phyloP scores from a whole-genome alignment of 2,113 vertebrate genomes.

The Thymallus thymallus region DNA sequence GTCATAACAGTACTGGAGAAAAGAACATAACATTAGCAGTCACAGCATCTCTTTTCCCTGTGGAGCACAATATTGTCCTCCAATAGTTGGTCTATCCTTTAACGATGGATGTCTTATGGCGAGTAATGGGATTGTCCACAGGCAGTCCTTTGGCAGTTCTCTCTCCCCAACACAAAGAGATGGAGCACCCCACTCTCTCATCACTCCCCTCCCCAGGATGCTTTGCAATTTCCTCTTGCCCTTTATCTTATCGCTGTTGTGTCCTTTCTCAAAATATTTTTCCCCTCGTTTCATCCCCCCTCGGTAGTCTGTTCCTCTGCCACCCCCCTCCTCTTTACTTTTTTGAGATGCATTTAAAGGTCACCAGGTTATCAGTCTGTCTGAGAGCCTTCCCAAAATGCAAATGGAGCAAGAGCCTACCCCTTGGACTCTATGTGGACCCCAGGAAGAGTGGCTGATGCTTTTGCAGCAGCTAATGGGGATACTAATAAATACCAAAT shows the following conservation, averaged over 20 bases:
- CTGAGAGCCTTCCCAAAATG: conserved; percentile 51
- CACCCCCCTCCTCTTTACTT: conserved; percentile 7
- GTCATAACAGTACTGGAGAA: conserved; percentile 32
- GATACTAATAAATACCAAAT: neutral
- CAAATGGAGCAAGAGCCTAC: conserved; percentile 42
- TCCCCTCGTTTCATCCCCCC: conserved; percentile 4
- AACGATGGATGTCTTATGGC: conserved; percentile 57
- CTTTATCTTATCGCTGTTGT: conserved; percentile 38
- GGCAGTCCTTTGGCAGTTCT: conserved; percentile 48
- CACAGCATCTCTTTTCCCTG: conserved; percentile 35
- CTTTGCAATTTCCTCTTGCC: conserved; percentile 23
- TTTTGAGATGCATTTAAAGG: conserved; percentile 61
- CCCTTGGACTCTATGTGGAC: neutral
- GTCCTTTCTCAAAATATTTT: conserved; percentile 18
- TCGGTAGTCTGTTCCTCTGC: neutral
- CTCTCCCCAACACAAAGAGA: conserved; percentile 23
- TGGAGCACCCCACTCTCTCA: conserved; percentile 10
- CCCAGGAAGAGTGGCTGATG: no score
- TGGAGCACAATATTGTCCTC: neutral
- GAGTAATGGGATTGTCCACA: conserved; percentile 57
- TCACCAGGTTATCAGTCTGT: conserved; percentile 44
- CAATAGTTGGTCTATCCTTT: conserved; percentile 26
- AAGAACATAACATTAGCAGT: conserved; percentile 43
- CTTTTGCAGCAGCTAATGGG: no score
- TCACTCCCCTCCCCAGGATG: conserved; percentile 4